A percentile compares a stretch with the other conserved stretches of the same genome.
phyloP scores from a whole-genome alignment of 2,113 vertebrate genomes.

The human (Homo sapiens) region GRCh38 chr9:87606001-87606500 shows the following conservation, averaged over 20 bases:
- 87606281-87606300: background rate
- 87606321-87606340: background rate
- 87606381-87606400: background rate
- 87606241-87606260: background rate
- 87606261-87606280: background rate
- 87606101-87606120: background rate
- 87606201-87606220: background rate
- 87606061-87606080: background rate
- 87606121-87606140: background rate
- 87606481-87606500: no score
- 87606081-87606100: background rate
- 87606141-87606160: background rate
- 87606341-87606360: background rate
- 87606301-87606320: background rate
- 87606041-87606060: background rate
- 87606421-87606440: background rate
- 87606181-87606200: background rate
- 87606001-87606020: background rate
- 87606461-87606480: background rate
- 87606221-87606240: background rate
- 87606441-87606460: background rate
- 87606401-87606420: background rate
- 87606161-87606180: background rate
- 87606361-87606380: background rate
- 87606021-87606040: background rate